Evolutionary conservation across 2,797 vertebrate species (phyloP).

Genomic region (Pangasius larnaudii): DNA sequence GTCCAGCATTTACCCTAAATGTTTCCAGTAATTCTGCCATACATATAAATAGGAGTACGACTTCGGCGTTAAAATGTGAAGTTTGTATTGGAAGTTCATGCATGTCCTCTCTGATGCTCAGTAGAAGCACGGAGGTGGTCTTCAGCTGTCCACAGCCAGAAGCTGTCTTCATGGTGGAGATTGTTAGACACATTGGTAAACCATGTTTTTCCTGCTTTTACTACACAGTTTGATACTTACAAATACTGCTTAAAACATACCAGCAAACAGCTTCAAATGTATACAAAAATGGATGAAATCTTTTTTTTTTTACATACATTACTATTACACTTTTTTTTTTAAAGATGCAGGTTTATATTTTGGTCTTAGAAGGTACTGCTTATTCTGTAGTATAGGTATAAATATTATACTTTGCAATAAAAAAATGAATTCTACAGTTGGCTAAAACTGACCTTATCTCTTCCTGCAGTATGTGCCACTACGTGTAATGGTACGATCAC

Average conservation of each 20-base stretch:
- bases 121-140: conserved; percentile 42
- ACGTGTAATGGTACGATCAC: conserved; percentile 75
- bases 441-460: neutral
- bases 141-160: conserved; percentile 68
- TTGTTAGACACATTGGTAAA: conserved; percentile 67
- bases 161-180: conserved; percentile 67
- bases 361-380: no score
- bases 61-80: conserved; percentile 57
- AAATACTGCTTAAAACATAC: neutral
- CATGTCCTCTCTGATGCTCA: conserved; percentile 38
- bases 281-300: neutral
- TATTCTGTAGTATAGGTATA: neutral
- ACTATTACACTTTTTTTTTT: neutral
- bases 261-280: neutral
- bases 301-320: neutral
- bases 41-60: conserved; percentile 51
- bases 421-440: neutral
- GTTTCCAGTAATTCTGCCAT: conserved; percentile 56
- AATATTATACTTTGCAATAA: neutral
- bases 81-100: conserved; percentile 62
- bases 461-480: conserved; percentile 64
- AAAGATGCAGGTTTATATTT: neutral
- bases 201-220: neutral
- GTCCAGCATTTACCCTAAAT: conserved; percentile 49
- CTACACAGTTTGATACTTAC: neutral